phyloP scores from a whole-genome alignment of 2,797 vertebrate species.

The Chanos chanos region DNA sequence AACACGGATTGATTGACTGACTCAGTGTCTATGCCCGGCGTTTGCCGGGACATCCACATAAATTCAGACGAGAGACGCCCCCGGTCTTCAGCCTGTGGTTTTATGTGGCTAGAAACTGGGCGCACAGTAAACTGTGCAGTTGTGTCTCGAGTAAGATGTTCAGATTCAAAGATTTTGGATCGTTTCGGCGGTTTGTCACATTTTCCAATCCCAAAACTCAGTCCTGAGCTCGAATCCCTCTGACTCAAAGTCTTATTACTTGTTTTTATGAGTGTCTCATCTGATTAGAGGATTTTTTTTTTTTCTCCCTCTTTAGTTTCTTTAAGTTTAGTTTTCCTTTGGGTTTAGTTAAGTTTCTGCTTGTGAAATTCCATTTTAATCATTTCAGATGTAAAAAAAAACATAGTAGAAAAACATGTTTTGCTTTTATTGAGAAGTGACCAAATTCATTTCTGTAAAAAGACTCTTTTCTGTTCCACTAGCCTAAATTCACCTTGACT shows the following conservation, averaged over 20 bases:
- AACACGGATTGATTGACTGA: no score
- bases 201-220: slow-evolving; percentile 34
- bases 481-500: no score
- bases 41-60: slow-evolving; percentile 1
- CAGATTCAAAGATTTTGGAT: slow-evolving; percentile 35
- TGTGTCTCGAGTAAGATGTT: slow-evolving; percentile 26
- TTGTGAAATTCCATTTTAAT: no score
- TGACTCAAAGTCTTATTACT: background rate
- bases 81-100: slow-evolving; percentile 40
- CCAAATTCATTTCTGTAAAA: no score
- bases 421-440: background rate
- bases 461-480: no score
- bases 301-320: background rate
- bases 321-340: background rate
- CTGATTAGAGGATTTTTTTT: background rate
- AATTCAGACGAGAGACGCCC: slow-evolving; percentile 41
- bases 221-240: background rate
- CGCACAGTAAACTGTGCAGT: slow-evolving; percentile 25
- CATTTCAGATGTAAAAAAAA: slow-evolving; percentile 12
- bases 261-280: background rate
- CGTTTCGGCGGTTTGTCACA: slow-evolving; percentile 38
- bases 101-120: slow-evolving; percentile 27
- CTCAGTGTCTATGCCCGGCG: no score
- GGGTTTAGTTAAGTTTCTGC: no score
- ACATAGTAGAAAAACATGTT: slow-evolving; percentile 9